These are phyloP conservation scores for Drosophila oshimai DNA, from an alignment of 1,140 invertebrate genomes.

Conservation along the genomic window DNA sequence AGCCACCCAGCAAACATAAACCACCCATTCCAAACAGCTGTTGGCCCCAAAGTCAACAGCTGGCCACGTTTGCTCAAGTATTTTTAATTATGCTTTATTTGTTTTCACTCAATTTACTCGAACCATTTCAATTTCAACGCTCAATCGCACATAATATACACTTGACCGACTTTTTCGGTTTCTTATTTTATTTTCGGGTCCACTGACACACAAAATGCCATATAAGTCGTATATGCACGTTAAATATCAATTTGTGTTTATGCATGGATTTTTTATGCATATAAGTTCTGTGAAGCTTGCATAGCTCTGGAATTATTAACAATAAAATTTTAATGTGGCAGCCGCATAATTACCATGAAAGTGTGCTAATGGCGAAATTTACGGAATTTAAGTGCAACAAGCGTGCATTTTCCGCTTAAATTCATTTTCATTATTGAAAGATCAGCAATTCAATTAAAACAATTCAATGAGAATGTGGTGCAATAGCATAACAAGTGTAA, in stretches of 20 bases:
- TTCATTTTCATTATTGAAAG: constrained; percentile 8
- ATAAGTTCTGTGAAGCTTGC: not conserved
- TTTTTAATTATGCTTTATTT: constrained; percentile 72
- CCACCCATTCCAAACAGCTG: constrained; percentile 14
- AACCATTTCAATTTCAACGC: constrained; percentile 66
- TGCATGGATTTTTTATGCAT: constrained; percentile 51
- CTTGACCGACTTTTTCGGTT: constrained; percentile 57
- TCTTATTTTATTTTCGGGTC: constrained; percentile 29
- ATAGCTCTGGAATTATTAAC: constrained; percentile 7
- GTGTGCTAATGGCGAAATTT: constrained; percentile 15
- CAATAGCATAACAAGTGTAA: not conserved
- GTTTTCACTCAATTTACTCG: constrained; percentile 72
- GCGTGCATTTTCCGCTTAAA: constrained; percentile 11
- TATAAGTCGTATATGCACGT: constrained; percentile 31
- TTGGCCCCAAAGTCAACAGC: constrained; percentile 36
- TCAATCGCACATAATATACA: constrained; percentile 38
- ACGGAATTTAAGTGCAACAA: constrained; percentile 6
- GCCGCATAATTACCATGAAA: constrained; percentile 16
- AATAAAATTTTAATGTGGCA: constrained; percentile 28
- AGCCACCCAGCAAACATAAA: not conserved
- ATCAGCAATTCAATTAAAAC: constrained; percentile 2
- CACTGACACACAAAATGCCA: constrained; percentile 41
- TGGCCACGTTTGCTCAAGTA: constrained; percentile 21
- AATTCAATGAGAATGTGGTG: not conserved
- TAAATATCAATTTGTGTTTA: constrained; percentile 51